Base-by-base conservation (phyloP, 2,888 invertebrate species). In the Drosophila bunnanda region DNA sequence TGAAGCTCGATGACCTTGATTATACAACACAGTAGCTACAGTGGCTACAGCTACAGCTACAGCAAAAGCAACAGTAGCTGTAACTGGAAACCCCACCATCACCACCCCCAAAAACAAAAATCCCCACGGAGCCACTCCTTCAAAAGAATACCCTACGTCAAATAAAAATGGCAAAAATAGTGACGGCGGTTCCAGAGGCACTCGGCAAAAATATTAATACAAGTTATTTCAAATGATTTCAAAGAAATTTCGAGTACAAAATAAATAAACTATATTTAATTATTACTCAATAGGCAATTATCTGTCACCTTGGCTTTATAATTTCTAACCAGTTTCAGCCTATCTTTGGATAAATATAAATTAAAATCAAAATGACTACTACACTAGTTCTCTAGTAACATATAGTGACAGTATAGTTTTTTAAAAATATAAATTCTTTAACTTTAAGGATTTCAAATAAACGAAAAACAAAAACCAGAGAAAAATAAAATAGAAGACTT, bases 151-250 rank as follows among this genome's bases (percentile, higher is more conserved):
- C 39, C 41, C 64, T 46, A 61, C 76, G 75, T 71, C 78, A 80
- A 84, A 84, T 84, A 82, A 85, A 85, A 85, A 85, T 75, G 75
- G 75, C 65, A 75, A 87, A 87, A 88, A 81, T 81, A 85, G 75
- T 76, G 74, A 44, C 17, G 20, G 38, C 28, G 28, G n/a, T 22
- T 32, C 20, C 32, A 48, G 20, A 10, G 50, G n/a, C 61, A 65
- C 64, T 65, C 20, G 10, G 6, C 41, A 32, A 64, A 64, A 64
- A 48, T 15, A 8, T 10, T 7, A 30, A 9, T 1, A 2, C 3
- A 6, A 6, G 15, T 3, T 2, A 17, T 20, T 39, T 2, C 4
- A 4, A 32, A 20, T 4, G 5, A 50, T 32, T 32, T 17, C 13
- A 0, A 2, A 8, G 28, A 7, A 28, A n/a, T 1, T n/a, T n/a